Conservation (phyloP, 2,888 invertebrate genomes). For the Folsomia manolachei region DNA sequence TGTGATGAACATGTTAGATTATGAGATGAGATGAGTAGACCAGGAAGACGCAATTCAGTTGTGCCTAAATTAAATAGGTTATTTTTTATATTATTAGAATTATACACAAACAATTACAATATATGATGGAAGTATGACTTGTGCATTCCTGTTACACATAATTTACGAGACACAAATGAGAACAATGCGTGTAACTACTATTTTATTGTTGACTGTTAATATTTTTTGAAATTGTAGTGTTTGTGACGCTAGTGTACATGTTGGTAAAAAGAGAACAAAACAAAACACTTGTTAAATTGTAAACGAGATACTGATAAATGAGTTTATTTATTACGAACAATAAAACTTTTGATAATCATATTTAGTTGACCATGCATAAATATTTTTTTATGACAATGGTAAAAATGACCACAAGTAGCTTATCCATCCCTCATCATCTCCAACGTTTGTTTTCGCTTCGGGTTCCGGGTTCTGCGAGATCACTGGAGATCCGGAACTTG, state of each 20-base stretch:
- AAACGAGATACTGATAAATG: neutral
- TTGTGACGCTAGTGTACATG: neutral
- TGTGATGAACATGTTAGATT: neutral
- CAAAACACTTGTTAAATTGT: neutral
- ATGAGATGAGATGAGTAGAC: neutral
- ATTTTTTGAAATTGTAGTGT: neutral
- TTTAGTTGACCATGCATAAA: neutral
- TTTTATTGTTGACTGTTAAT: neutral
- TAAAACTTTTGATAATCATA: slow-evolving; percentile 1
- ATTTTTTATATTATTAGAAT: neutral
- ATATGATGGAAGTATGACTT: too few species aligned
- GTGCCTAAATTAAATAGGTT: neutral
- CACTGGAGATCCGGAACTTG: too few species aligned
- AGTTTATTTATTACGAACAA: slow-evolving; percentile 6
- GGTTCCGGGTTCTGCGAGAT: neutral
- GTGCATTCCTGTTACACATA: too few species aligned
- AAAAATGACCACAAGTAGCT: neutral
- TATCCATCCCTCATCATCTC: neutral
- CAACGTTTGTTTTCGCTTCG: neutral
- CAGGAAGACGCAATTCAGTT: neutral
- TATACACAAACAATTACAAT: too few species aligned
- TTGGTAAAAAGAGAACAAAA: neutral
- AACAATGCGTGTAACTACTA: too few species aligned
- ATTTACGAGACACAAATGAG: too few species aligned
- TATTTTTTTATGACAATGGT: neutral